Evolutionary conservation across 2,113 vertebrate species (phyloP).

Genomic region (Damaliscus lunatus): DNA sequence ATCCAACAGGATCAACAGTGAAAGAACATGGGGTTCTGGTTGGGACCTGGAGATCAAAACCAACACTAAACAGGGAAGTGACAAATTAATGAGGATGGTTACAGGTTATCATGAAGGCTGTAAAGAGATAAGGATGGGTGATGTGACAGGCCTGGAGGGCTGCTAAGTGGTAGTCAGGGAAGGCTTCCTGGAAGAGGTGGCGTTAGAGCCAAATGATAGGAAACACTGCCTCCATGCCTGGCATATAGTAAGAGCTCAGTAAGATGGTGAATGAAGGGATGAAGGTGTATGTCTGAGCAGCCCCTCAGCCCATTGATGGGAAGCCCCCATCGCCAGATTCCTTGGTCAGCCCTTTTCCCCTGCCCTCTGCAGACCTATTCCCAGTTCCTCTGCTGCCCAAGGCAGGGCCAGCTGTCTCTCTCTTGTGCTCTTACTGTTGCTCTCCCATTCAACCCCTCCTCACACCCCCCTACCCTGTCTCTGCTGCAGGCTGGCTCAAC

Average conservation of each 20-base stretch:
- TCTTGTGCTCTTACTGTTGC: not conserved
- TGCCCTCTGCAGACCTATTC: not conserved
- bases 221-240: not conserved
- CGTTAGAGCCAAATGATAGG: not conserved
- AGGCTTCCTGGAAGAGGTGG: not conserved
- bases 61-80: not conserved
- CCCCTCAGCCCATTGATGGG: not conserved
- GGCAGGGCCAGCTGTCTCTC: not conserved
- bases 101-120: not conserved
- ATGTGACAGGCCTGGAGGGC: not conserved
- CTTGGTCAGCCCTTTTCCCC: not conserved
- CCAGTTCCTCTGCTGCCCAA: not conserved
- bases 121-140: not conserved
- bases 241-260: not conserved
- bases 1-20: not conserved
- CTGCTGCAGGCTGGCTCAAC: slow-evolving; percentile 94
- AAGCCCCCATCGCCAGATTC: not conserved
- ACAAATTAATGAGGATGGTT: not conserved
- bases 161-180: not conserved
- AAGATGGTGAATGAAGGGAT: not conserved
- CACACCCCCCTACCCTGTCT: not conserved
- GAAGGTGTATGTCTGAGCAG: not conserved
- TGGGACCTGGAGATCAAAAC: not conserved
- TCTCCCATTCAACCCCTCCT: not conserved
- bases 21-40: not conserved